phyloP scores from a whole-genome alignment of 1,140 invertebrate genomes.

The Brachionus paranguensis region DNA sequence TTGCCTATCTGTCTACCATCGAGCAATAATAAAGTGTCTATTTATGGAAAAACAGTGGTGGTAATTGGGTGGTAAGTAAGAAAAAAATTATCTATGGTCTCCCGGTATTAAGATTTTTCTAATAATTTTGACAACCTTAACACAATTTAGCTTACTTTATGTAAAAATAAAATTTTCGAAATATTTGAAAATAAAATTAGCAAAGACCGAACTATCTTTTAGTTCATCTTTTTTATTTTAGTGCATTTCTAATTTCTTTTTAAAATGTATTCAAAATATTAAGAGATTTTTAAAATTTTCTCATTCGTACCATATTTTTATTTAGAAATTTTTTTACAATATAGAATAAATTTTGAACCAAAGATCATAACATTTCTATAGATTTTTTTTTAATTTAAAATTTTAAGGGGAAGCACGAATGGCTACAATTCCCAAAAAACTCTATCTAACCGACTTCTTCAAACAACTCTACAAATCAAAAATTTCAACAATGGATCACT shows the following conservation, averaged over 20 bases:
- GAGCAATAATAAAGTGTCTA: background rate
- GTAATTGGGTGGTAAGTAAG: background rate
- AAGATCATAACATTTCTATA: no score
- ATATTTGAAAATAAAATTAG: no score
- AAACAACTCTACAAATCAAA: background rate
- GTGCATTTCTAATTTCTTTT: no score
- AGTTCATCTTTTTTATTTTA: no score
- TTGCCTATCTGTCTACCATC: background rate
- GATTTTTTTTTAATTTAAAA: background rate
- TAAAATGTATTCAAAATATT: background rate
- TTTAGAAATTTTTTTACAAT: no score
- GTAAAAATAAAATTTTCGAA: no score
- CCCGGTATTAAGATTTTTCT: no score
- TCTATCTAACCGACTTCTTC: background rate
- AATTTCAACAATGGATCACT: background rate
- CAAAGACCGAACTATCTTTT: no score
- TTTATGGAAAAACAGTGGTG: background rate
- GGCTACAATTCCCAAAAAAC: background rate
- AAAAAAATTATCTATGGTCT: background rate
- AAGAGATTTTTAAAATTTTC: background rate
- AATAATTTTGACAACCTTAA: no score
- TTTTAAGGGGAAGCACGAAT: constrained; percentile 8
- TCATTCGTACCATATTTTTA: background rate
- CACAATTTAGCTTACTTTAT: no score
- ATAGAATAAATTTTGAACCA: no score